Conservation (phyloP, 92 coral and sea anemone genomes). For the Palythoa grandiflora region DNA sequence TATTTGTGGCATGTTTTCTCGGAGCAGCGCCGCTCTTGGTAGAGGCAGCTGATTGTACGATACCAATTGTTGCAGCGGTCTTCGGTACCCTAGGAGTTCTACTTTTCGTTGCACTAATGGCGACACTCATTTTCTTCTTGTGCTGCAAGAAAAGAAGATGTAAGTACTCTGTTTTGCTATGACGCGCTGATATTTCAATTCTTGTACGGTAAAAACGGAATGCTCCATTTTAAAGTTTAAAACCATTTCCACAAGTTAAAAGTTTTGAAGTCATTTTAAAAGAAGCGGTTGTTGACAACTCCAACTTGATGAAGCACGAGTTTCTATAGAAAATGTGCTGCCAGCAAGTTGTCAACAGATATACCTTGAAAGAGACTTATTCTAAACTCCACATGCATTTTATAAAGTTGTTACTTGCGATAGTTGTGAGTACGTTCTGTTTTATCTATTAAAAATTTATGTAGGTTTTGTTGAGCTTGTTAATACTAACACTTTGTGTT, state of each 20-base stretch:
- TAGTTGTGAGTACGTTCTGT: background rate
- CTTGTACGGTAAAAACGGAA: background rate
- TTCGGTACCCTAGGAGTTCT: constrained; percentile 75
- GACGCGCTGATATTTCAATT: background rate
- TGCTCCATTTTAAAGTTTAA: background rate
- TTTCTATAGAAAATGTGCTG: too few relatives aligned
- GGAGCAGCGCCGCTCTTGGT: background rate
- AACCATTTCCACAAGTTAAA: too few relatives aligned
- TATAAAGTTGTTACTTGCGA: background rate
- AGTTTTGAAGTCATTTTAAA: too few relatives aligned
- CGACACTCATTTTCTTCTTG: constrained; percentile 65
- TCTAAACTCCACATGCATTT: background rate
- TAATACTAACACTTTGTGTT: background rate
- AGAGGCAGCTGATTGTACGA: constrained; percentile 55
- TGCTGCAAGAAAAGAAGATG: constrained; percentile 57
- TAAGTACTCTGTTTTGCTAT: background rate
- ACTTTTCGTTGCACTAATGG: constrained; percentile 54
- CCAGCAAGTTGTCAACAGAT: too few relatives aligned
- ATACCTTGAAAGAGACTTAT: too few relatives aligned
- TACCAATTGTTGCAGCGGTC: constrained; percentile 74
- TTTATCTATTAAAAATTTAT: background rate
- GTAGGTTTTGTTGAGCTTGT: background rate
- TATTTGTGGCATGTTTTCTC: background rate
- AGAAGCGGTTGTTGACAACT: too few relatives aligned
- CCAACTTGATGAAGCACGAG: too few relatives aligned